phyloP scores from a whole-genome alignment of 2,113 vertebrate genomes.

The Parus major region DNA sequence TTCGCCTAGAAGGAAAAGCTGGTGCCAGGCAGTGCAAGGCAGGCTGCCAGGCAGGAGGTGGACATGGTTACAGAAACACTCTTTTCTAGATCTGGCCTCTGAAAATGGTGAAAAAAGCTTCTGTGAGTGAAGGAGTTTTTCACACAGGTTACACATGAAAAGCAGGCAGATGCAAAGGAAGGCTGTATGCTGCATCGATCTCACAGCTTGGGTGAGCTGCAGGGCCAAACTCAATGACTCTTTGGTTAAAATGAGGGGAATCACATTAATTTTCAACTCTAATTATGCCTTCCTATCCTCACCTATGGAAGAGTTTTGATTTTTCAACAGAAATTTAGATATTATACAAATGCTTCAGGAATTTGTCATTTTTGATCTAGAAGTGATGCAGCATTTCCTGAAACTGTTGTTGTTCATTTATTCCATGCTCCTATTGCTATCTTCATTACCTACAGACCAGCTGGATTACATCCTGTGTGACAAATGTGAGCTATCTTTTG shows the following conservation, averaged over 20 bases:
- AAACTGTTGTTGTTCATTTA: background rate
- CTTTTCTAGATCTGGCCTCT: background rate
- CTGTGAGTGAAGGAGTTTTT: background rate
- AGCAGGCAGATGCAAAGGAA: background rate
- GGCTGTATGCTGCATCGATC: background rate
- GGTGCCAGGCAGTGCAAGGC: background rate
- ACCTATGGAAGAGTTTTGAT: background rate
- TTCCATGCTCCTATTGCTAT: background rate
- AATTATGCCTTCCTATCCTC: background rate
- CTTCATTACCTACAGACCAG: background rate
- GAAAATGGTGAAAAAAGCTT: background rate
- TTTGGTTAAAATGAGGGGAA: background rate
- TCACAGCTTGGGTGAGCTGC: background rate
- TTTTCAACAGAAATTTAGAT: background rate
- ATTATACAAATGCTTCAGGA: background rate
- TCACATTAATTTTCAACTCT: background rate
- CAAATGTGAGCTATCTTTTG: background rate
- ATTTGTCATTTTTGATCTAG: background rate
- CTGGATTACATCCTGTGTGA: background rate
- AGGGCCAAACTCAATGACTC: background rate
- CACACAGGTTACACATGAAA: background rate
- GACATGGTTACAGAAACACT: background rate
- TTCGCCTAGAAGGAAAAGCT: background rate
- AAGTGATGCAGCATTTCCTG: background rate
- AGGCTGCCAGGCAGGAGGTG: slow-evolving; percentile 24